Evolutionary conservation across 2,888 invertebrate species (phyloP).

Genomic region (Scaptodrosophila latifasciaeformis): DNA sequence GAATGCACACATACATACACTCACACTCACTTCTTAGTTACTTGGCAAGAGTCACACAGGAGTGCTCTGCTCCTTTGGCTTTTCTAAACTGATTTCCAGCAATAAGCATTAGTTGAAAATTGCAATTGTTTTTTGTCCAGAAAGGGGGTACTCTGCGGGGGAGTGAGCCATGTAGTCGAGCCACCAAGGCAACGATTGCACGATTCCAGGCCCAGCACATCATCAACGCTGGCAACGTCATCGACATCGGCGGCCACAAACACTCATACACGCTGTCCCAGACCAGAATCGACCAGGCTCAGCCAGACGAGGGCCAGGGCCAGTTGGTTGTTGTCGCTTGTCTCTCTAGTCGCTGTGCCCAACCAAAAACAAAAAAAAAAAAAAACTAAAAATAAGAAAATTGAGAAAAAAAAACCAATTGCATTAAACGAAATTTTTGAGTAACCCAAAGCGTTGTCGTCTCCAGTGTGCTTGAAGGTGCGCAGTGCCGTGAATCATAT

Average conservation of each 20-base stretch:
- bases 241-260: slow-evolving; percentile 33
- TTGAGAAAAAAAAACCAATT: slow-evolving; percentile 58
- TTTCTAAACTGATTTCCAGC: slow-evolving; percentile 72
- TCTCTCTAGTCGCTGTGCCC: too few relatives aligned
- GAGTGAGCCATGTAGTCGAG: slow-evolving; percentile 41
- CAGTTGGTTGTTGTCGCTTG: background rate
- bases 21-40: too few relatives aligned
- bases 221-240: slow-evolving; percentile 54
- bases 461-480: slow-evolving; percentile 27
- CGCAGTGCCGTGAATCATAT: slow-evolving; percentile 65
- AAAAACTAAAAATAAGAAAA: too few relatives aligned
- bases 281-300: background rate
- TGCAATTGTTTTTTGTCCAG: slow-evolving; percentile 63
- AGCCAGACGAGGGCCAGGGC: background rate
- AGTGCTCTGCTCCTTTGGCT: slow-evolving; percentile 51
- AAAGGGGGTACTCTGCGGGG: slow-evolving; percentile 53
- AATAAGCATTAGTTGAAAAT: slow-evolving; percentile 73
- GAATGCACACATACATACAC: slow-evolving; percentile 41
- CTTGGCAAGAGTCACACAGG: slow-evolving; percentile 9
- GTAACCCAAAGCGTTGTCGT: slow-evolving; percentile 40
- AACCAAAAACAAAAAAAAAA: too few relatives aligned
- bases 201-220: slow-evolving; percentile 55
- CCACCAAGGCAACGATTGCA: slow-evolving; percentile 35
- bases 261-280: background rate
- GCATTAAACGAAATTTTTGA: slow-evolving; percentile 68